These are phyloP conservation scores for Venturia canescens DNA, from an alignment of 1,140 invertebrate genomes.

Conservation along the genomic window DNA sequence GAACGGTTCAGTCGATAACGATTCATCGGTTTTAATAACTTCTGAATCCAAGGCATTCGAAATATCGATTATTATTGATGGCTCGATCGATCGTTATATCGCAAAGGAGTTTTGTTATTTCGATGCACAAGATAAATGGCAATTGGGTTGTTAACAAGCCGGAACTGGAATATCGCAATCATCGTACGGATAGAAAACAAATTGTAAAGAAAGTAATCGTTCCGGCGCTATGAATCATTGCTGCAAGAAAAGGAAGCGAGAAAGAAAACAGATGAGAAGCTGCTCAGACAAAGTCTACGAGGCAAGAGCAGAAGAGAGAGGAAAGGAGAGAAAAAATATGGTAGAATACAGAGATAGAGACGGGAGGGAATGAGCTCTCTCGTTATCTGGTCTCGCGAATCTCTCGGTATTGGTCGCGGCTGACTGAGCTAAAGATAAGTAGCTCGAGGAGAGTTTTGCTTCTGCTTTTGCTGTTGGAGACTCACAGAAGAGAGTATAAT, in stretches of 20 bases:
- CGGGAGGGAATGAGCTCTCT: background rate
- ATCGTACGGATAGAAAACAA: background rate
- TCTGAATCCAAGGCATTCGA: too few relatives aligned
- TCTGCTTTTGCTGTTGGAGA: slow-evolving; percentile 18
- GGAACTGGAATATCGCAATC: slow-evolving; percentile 8
- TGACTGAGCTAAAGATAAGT: slow-evolving; percentile 31
- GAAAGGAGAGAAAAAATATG: background rate
- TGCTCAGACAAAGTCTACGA: background rate
- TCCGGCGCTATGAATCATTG: slow-evolving; percentile 26
- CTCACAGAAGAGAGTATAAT: slow-evolving; percentile 1
- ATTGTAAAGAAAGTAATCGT: slow-evolving; percentile 29
- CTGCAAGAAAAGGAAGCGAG: background rate
- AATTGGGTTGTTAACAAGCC: slow-evolving; percentile 15
- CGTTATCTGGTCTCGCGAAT: slow-evolving; percentile 25
- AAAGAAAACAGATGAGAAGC: slow-evolving; percentile 4
- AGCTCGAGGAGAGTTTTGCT: slow-evolving; percentile 20
- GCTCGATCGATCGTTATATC: background rate
- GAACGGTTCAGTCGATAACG: too few relatives aligned
- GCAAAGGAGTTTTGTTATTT: background rate
- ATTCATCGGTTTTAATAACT: too few relatives aligned
- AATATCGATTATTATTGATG: too few relatives aligned
- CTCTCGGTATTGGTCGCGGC: slow-evolving; percentile 24
- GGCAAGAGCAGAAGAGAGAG: background rate
- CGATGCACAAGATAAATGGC: background rate
- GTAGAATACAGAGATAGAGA: too few relatives aligned